Evolutionary conservation across 2,797 vertebrate species (phyloP).

Genomic region (Brachyrhaphis roseni): DNA sequence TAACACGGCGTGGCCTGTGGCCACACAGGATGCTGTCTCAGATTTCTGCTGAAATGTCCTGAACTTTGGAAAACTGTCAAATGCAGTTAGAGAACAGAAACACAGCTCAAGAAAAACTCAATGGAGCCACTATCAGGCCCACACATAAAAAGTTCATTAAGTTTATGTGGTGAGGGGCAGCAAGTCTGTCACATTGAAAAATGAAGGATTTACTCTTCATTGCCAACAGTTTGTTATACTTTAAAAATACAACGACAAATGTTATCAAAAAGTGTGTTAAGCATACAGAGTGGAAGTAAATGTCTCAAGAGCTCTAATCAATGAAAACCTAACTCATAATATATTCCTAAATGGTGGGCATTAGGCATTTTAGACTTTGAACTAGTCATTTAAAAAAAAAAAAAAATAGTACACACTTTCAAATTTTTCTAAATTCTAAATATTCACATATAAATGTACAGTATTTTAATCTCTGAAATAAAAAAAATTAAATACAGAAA

Average conservation of each 20-base stretch:
- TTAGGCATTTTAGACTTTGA: neutral
- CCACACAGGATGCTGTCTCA: conserved; percentile 62
- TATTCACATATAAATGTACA: neutral
- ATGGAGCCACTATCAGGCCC: conserved; percentile 22
- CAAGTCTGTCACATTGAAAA: conserved; percentile 2
- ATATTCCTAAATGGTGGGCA: neutral
- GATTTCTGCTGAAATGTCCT: conserved; percentile 51
- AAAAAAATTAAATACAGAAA: neutral
- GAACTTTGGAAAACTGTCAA: conserved; percentile 56
- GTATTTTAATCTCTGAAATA: neutral
- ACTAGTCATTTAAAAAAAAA: neutral
- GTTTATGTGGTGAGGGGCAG: conserved; percentile 11
- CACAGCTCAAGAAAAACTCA: conserved; percentile 41
- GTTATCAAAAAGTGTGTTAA: neutral
- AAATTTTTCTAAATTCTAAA: neutral
- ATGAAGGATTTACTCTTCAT: neutral
- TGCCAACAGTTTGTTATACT: neutral
- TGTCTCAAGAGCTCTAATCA: neutral
- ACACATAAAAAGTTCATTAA: conserved; percentile 42
- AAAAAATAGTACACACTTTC: neutral
- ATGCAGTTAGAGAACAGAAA: conserved; percentile 35
- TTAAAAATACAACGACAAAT: neutral
- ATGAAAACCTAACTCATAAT: neutral
- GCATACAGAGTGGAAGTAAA: neutral
- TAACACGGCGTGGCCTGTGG: conserved; percentile 42